phyloP scores from a whole-genome alignment of 2,113 vertebrate species.

The Hucho hucho region DNA sequence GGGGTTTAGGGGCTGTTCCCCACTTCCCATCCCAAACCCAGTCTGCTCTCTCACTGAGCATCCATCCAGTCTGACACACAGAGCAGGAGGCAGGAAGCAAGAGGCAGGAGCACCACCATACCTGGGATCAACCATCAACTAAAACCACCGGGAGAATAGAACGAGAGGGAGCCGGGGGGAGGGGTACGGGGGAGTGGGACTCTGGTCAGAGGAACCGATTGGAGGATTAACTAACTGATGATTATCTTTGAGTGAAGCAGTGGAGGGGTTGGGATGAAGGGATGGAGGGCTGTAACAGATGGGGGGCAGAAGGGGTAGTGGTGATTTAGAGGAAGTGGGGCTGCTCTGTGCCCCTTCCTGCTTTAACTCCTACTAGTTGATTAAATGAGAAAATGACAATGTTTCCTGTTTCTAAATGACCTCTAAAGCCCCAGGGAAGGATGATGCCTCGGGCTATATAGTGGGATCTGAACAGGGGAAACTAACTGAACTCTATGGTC shows the following conservation, averaged over 20 bases:
- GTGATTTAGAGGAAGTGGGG: neutral
- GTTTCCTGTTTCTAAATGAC: slow-evolving; percentile 16
- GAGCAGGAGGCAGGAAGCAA: neutral
- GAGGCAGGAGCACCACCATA: no score
- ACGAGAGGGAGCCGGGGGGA: neutral
- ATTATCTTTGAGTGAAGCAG: neutral
- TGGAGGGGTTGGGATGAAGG: neutral
- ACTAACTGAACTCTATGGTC: neutral
- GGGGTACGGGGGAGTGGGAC: neutral
- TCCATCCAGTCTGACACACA: slow-evolving; percentile 21
- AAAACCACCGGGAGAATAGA: no score
- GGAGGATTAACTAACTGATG: neutral
- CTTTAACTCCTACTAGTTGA: slow-evolving; percentile 12
- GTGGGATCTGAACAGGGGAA: neutral
- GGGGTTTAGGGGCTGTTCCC: slow-evolving; percentile 25
- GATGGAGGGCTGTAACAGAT: neutral
- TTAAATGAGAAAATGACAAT: slow-evolving; percentile 9
- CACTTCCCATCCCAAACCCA: slow-evolving; percentile 40
- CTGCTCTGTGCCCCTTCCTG: neutral
- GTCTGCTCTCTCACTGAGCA: slow-evolving; percentile 25
- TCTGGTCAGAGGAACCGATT: neutral
- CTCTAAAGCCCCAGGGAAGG: neutral
- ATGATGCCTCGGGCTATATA: neutral
- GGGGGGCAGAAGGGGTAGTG: neutral
- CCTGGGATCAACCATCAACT: no score